Evolutionary conservation across 2,888 invertebrate genomes (phyloP).

Genomic region (Eupithecia insigniata): DNA sequence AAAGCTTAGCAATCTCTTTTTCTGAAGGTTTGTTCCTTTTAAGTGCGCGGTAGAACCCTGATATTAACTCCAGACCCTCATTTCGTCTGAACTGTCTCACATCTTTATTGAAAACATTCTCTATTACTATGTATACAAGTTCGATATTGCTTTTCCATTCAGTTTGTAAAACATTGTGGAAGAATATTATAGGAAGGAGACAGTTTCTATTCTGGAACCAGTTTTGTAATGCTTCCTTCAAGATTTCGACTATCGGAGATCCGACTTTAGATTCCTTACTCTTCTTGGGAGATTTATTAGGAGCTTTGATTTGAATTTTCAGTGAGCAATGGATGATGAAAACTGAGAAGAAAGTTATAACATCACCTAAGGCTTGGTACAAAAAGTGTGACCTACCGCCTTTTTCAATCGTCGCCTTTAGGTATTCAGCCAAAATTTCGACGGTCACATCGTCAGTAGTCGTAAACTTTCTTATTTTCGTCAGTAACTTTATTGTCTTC

Average conservation of each 20-base stretch:
- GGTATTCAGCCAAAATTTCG: slow-evolving; percentile 80
- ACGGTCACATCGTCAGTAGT: slow-evolving; percentile 82
- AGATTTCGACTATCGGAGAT: slow-evolving; percentile 74
- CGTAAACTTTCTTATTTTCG: slow-evolving; percentile 85
- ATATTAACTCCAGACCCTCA: slow-evolving; percentile 87
- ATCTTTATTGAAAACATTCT: slow-evolving; percentile 84
- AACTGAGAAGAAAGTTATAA: slow-evolving; percentile 86
- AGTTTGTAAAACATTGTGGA: slow-evolving; percentile 86
- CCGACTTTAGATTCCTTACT: slow-evolving; percentile 49
- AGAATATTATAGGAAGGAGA: slow-evolving; percentile 86
- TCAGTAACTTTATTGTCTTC: slow-evolving; percentile 85
- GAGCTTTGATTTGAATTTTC: slow-evolving; percentile 66
- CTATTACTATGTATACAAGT: slow-evolving; percentile 83
- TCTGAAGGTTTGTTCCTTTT: slow-evolving; percentile 75
- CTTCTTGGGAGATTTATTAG: slow-evolving; percentile 66
- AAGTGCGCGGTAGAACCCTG: slow-evolving; percentile 86
- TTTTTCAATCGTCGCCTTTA: slow-evolving; percentile 85
- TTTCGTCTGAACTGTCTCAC: slow-evolving; percentile 87
- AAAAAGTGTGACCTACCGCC: slow-evolving; percentile 86
- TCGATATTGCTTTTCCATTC: slow-evolving; percentile 87
- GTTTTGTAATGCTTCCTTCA: slow-evolving; percentile 80
- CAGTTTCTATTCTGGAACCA: slow-evolving; percentile 87
- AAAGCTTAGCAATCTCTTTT: slow-evolving; percentile 62
- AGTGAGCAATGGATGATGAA: slow-evolving; percentile 87
- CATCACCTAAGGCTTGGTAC: slow-evolving; percentile 87